Conservation (phyloP, 37 sponge, comb jelly and placozoan genomes). For the Hexactinellida sp. region DNA sequence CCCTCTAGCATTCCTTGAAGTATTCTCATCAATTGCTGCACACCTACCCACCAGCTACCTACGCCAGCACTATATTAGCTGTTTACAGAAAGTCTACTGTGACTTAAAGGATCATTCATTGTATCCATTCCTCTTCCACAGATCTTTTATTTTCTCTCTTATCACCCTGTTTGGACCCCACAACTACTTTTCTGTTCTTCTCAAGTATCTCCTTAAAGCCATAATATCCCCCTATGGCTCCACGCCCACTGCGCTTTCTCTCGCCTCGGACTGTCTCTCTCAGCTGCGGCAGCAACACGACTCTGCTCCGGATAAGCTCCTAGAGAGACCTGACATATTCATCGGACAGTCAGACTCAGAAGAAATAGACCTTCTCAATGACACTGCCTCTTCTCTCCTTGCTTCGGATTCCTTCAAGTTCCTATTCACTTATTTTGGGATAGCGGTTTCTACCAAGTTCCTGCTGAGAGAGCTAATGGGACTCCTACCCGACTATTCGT, state of each 20-base stretch:
- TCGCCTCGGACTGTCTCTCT: not conserved
- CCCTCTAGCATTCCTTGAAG: not conserved
- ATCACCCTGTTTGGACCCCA: not conserved
- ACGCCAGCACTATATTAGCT: not conserved
- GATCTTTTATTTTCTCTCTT: not conserved
- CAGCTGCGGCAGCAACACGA: not conserved
- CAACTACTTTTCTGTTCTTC: not conserved
- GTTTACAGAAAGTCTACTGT: not conserved
- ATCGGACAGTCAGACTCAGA: not conserved
- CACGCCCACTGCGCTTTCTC: not conserved
- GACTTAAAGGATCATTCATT: not conserved
- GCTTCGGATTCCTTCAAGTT: not conserved
- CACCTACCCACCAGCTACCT: not conserved
- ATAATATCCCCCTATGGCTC: not conserved
- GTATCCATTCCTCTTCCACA: not conserved
- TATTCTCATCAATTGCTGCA: not conserved
- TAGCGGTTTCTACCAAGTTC: not conserved
- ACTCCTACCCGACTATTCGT: not conserved
- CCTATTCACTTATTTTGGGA: not conserved
- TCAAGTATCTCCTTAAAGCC: not conserved
- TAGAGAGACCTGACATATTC: not conserved
- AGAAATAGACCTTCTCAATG: not conserved
- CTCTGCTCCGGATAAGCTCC: not conserved
- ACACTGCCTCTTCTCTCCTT: not conserved
- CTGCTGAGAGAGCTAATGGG: not conserved